Percentiles rank a stretch among this genome's conserved stretches.
These are phyloP conservation scores for Escarpia spicata DNA, from an alignment of 2,888 invertebrate species.

Conservation along the genomic window DNA sequence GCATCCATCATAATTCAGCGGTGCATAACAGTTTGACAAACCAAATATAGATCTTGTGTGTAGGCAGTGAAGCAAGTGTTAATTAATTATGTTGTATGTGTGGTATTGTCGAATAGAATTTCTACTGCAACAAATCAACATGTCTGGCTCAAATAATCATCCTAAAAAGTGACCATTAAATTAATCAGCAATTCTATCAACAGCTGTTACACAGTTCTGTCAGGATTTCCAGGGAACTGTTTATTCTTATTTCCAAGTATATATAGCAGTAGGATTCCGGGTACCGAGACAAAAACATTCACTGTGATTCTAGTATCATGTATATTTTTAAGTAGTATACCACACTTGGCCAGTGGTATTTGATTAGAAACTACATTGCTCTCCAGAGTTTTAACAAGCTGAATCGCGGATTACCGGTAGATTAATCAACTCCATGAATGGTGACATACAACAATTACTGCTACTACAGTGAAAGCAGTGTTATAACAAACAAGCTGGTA, in stretches of 20 bases:
- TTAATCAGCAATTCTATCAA: not conserved
- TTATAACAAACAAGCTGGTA: not conserved
- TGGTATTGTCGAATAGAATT: not conserved
- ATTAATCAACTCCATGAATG: not conserved
- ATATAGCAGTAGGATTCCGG: not conserved
- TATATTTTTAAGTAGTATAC: not conserved
- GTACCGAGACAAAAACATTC: not conserved
- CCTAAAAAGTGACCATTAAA: not conserved
- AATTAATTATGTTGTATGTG: not conserved
- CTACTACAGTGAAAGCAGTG: not conserved
- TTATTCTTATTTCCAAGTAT: not conserved
- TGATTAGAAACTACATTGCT: not conserved
- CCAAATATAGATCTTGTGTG: not conserved
- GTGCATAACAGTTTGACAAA: not conserved
- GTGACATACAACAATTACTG: not conserved
- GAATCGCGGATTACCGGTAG: not conserved
- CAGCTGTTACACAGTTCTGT: too few relatives aligned
- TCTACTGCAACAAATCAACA: not conserved
- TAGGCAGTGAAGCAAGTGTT: not conserved
- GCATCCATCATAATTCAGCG: not conserved
- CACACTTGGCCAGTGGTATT: not conserved
- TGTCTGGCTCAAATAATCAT: not conserved
- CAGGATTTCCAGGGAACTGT: not conserved
- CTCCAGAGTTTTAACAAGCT: not conserved
- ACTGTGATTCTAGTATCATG: not conserved